Evolutionary conservation across 2,113 vertebrate genomes (phyloP).

Genomic region (Gymnogyps californianus): DNA sequence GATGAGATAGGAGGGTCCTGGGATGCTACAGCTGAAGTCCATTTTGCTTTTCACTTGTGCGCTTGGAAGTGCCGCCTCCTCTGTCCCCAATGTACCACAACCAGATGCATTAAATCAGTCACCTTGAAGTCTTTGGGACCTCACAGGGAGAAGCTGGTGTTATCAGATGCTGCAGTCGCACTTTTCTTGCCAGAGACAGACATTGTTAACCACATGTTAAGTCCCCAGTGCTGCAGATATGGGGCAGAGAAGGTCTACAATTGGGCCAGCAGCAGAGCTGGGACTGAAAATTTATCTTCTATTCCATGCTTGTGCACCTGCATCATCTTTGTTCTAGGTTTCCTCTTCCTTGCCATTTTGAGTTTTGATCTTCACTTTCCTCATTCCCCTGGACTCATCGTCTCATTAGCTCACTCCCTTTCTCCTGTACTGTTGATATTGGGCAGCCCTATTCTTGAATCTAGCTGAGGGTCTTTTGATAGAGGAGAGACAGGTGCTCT

Average conservation of each 20-base stretch:
- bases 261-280: not conserved
- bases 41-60: not conserved
- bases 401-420: not conserved
- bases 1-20: not conserved
- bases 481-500: not conserved
- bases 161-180: not conserved
- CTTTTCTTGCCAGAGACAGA: not conserved
- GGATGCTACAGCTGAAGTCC: not conserved
- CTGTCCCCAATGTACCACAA: not conserved
- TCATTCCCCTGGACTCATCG: not conserved
- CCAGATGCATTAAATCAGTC: not conserved
- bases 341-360: not conserved
- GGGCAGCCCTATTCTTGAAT: not conserved
- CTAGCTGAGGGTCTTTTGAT: not conserved
- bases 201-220: not conserved
- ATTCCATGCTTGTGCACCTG: not conserved
- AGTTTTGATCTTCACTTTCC: not conserved
- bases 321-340: not conserved
- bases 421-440: not conserved
- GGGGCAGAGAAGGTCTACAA: not conserved
- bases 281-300: not conserved
- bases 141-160: not conserved
- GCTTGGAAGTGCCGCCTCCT: not conserved
- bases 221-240: not conserved
- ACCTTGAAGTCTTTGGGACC: not conserved